These are phyloP conservation scores for Machimus rusticus DNA, from an alignment of 2,888 invertebrate species.

Conservation along the genomic window DNA sequence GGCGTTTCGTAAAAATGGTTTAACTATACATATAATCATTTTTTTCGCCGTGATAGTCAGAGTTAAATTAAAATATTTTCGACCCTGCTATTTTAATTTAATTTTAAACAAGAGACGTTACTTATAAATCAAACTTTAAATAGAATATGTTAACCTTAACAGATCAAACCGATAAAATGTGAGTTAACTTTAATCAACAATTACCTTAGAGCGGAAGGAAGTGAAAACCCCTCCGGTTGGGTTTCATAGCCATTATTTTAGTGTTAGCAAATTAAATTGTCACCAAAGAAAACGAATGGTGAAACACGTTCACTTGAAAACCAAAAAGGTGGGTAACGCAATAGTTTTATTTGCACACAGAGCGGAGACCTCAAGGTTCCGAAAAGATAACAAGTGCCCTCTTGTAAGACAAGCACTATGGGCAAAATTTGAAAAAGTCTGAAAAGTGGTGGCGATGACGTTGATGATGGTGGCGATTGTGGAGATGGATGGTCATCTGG, in stretches of 20 bases:
- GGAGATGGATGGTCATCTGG: neutral
- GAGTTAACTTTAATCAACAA: neutral
- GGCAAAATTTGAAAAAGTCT: neutral
- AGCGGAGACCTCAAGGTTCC: neutral
- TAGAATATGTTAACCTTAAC: neutral
- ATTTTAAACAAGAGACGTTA: too few relatives aligned
- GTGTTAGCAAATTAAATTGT: neutral
- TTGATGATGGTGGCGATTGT: neutral
- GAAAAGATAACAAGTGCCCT: neutral
- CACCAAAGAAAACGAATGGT: neutral
- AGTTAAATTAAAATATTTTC: too few relatives aligned
- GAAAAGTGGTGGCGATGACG: neutral
- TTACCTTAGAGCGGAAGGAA: neutral
- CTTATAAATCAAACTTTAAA: too few relatives aligned
- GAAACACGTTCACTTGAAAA: neutral
- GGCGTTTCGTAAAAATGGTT: too few relatives aligned
- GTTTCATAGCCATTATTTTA: neutral
- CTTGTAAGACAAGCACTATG: neutral
- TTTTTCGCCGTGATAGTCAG: too few relatives aligned
- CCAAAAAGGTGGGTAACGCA: neutral
- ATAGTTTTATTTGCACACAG: neutral
- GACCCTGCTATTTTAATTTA: too few relatives aligned
- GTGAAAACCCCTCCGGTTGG: neutral
- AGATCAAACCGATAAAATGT: neutral
- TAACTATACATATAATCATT: too few relatives aligned